Percentiles rank a stretch among this genome's conserved stretches.
Evolutionary conservation across 35 echinoderm and acorn worm species (phyloP).

Genomic region (Lytechinus variegatus): DNA sequence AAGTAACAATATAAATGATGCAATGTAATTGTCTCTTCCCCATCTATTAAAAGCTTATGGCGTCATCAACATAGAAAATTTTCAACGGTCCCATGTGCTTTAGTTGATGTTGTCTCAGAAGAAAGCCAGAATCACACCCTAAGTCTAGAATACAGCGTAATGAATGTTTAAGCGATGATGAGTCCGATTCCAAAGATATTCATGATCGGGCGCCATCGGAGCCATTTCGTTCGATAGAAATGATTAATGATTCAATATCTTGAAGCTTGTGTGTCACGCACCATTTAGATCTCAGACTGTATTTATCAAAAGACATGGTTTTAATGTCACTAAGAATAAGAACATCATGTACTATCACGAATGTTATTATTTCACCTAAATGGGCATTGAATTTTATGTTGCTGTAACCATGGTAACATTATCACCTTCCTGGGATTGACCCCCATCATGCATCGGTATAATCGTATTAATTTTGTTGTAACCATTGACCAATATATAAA

Average conservation of each 20-base stretch:
- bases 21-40: too few species aligned
- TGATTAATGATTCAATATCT: neutral
- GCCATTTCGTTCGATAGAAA: neutral
- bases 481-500: too few species aligned
- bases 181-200: neutral
- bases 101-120: neutral
- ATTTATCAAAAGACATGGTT: too few species aligned
- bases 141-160: neutral
- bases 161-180: neutral
- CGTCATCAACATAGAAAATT: neutral
- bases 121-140: neutral
- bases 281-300: neutral
- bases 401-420: too few species aligned
- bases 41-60: neutral
- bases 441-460: too few species aligned
- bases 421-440: too few species aligned
- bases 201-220: neutral
- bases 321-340: too few species aligned
- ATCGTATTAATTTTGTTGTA: too few species aligned
- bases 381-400: too few species aligned
- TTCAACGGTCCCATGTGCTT: neutral
- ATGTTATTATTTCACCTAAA: too few species aligned
- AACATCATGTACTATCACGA: too few species aligned
- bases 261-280: neutral
- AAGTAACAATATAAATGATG: too few species aligned